Base-by-base conservation (phyloP, 2,797 vertebrate species). In the Pogoniulus pusillus region DNA sequence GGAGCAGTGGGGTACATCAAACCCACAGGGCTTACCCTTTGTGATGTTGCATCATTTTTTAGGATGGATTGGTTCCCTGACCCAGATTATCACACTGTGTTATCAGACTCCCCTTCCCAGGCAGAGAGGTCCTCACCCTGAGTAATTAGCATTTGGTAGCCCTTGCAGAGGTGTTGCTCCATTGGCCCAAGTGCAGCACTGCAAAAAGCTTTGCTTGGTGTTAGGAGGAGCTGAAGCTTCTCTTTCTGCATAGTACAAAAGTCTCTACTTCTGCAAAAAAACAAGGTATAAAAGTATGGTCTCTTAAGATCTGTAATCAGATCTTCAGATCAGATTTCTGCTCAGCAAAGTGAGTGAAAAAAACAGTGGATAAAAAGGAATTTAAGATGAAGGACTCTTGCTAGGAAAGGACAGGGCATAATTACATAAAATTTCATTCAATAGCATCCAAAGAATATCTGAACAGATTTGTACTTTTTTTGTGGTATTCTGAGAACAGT, bases 281-380 rank as follows among this genome's bases (percentile, higher is more conserved):
- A 59, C 15, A 34, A 23, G 6, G 4, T 57, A 3, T 16, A 63
- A 29, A 41, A 1, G 4, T 5, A 29, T 2, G 59, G 1, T 3
- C 6, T 45, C n/a, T 63, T 85, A 34, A 74, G 14, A 34, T 72
- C n/a, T 55, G n/a, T 59, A 47, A 58, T 35, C 13, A 62, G 27
- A 63, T 51, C 49, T 64, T 72, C 35, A 47, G 35, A 53, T 32
- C 5, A 73, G 3, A 37, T 74, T 71, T 1, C 1, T 59, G 23
- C 26, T 45, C 58, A 72, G 45, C 11, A 73, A 84, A 72, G n/a
- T 7, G 2, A 49, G 7, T 41, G 59, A 34, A 11, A 32, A 11
- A 63, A 79, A 55, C 7, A 59, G n/a, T 17, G 22, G 11, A 2
- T 35, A 70, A 82, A 43, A 12, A 76, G 14, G 29, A 81, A 71